Evolutionary conservation across 1,140 invertebrate species (phyloP).

Genomic region (Ctenoplectra terminalis): DNA sequence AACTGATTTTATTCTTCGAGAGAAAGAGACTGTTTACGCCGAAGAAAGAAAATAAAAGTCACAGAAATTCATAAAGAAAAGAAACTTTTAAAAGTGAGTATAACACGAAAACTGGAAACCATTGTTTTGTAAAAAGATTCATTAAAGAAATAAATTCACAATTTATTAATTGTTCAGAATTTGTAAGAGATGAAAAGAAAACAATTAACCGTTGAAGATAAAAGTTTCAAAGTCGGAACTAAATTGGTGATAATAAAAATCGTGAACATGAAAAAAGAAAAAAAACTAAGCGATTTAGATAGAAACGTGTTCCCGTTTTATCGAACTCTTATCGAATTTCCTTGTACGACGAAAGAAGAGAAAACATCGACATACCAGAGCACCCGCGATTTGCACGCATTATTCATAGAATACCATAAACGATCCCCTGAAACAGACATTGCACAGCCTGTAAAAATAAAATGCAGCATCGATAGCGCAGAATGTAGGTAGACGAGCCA

Average conservation of each 20-base stretch:
- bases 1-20: too few species aligned
- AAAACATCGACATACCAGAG: background rate
- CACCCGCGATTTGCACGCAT: background rate
- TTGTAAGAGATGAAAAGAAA: too few species aligned
- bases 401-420: background rate
- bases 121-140: too few species aligned
- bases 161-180: too few species aligned
- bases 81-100: background rate
- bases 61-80: background rate
- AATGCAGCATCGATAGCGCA: background rate
- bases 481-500: conserved; percentile 9
- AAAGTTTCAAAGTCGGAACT: too few species aligned
- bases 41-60: background rate
- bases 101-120: too few species aligned
- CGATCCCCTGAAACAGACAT: background rate
- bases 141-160: too few species aligned
- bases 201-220: too few species aligned
- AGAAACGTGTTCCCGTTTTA: background rate
- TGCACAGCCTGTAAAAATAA: background rate
- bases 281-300: background rate
- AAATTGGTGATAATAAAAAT: too few species aligned
- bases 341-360: background rate
- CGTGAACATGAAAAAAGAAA: too few species aligned
- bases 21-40: background rate
- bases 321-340: background rate